Percentiles rank a stretch among this genome's conserved stretches.
Evolutionary conservation across 2,888 invertebrate genomes (phyloP).

Genomic region (Halictus ligatus): DNA sequence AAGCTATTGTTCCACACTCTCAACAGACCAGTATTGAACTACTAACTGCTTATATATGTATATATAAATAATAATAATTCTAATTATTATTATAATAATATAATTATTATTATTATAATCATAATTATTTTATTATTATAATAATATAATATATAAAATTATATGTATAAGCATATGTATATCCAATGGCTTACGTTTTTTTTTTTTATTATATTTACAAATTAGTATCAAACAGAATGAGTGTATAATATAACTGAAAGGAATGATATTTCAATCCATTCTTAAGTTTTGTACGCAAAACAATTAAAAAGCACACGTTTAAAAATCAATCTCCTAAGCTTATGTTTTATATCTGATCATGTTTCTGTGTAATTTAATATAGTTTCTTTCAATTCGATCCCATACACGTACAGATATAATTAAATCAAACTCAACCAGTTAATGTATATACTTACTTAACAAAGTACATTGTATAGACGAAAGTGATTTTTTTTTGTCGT

Average conservation of each 20-base stretch:
- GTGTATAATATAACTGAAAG: conserved; percentile 36
- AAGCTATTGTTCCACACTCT: conserved; percentile 31
- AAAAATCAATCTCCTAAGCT: conserved; percentile 6
- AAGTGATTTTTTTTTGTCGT: conserved; percentile 50
- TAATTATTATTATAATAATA: no score
- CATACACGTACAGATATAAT: conserved; percentile 26
- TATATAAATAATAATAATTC: no score
- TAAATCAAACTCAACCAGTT: conserved; percentile 24
- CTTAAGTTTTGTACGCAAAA: conserved; percentile 36
- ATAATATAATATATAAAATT: not conserved
- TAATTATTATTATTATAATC: not conserved
- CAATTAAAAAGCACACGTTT: conserved; percentile 18
- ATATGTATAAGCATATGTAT: not conserved
- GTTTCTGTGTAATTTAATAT: conserved; percentile 25
- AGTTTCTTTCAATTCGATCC: conserved; percentile 28
- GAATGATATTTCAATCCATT: conserved; percentile 29
- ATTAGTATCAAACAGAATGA: conserved; percentile 13
- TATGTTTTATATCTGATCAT: conserved; percentile 32
- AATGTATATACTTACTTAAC: conserved; percentile 53
- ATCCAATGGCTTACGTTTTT: conserved; percentile 31
- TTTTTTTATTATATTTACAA: conserved; percentile 35
- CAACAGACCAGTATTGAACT: conserved; percentile 51
- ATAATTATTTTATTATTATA: no score
- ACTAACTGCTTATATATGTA: conserved; percentile 34
- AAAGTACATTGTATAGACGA: conserved; percentile 44